phyloP scores from a whole-genome alignment of 2,888 invertebrate species.

The Drosophila formosana region DNA sequence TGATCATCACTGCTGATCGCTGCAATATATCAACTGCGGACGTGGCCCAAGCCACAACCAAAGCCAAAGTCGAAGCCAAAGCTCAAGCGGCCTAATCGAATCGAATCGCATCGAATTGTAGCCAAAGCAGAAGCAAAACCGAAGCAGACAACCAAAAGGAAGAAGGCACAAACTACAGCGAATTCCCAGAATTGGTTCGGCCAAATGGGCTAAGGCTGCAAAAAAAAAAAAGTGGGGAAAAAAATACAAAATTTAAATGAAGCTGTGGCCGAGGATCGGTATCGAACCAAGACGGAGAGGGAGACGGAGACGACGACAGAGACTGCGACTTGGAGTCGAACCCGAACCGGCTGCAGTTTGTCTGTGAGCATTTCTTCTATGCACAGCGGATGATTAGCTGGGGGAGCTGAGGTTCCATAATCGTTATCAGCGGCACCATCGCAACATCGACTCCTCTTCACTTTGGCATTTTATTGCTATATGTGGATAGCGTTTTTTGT shows the following conservation, averaged over 20 bases:
- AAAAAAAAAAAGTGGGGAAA: constrained; percentile 24
- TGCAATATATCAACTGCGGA: constrained; percentile 78
- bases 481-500: constrained; percentile 9
- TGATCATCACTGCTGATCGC: constrained; percentile 81
- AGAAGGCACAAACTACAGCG: constrained; percentile 28
- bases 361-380: constrained; percentile 57
- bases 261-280: constrained; percentile 55
- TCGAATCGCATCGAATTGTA: constrained; percentile 75
- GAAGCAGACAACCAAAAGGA: constrained; percentile 4
- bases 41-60: constrained; percentile 43
- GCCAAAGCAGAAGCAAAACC: constrained; percentile 39
- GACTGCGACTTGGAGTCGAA: background rate
- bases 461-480: constrained; percentile 35
- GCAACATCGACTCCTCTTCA: constrained; percentile 2
- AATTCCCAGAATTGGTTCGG: constrained; percentile 61
- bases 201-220: constrained; percentile 60
- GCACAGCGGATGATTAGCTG: constrained; percentile 47
- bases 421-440: constrained; percentile 72
- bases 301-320: background rate
- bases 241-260: constrained; percentile 70
- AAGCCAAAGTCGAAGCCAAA: constrained; percentile 22
- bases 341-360: constrained; percentile 48
- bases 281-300: constrained; percentile 9
- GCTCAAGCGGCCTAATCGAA: constrained; percentile 63
- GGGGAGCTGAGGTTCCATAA: constrained; percentile 51